Evolutionary conservation across 2,797 vertebrate species (phyloP).

Genomic region (Melanotaenia parkinsoni): DNA sequence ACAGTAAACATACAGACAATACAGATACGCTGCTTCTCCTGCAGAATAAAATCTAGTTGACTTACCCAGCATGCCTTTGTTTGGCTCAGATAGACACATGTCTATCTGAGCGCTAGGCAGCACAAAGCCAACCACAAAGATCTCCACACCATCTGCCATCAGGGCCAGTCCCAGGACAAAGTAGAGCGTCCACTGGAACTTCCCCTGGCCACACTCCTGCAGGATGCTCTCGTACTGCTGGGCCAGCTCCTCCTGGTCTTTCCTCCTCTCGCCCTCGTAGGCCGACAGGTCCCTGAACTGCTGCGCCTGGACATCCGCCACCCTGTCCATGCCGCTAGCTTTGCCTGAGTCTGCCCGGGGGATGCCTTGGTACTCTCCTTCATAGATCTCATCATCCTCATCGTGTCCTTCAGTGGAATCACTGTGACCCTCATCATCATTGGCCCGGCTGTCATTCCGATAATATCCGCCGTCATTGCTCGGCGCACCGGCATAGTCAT

Average conservation of each 20-base stretch:
- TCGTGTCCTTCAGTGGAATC: constrained; percentile 96
- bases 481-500: constrained; percentile 84
- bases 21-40: background rate
- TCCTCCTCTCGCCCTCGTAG: constrained; percentile 86
- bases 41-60: too few relatives aligned
- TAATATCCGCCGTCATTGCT: constrained; percentile 82
- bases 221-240: constrained; percentile 96
- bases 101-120: constrained; percentile 97
- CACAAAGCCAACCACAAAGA: constrained; percentile 97
- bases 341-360: constrained; percentile 91
- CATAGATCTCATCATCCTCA: constrained; percentile 96
- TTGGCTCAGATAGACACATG: constrained; percentile 96
- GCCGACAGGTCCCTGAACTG: constrained; percentile 82
- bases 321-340: constrained; percentile 79
- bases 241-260: constrained; percentile 92
- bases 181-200: constrained; percentile 97
- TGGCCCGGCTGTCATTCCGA: constrained; percentile 85
- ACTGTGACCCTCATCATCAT: constrained; percentile 91
- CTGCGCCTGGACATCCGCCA: constrained; percentile 62
- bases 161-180: constrained; percentile 95
- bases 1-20: background rate
- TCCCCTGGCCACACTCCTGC: constrained; percentile 94
- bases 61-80: constrained; percentile 98
- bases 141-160: constrained; percentile 95
- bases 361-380: constrained; percentile 97